phyloP scores from a whole-genome alignment of 2,113 vertebrate species.

The Lepus timidus region DNA sequence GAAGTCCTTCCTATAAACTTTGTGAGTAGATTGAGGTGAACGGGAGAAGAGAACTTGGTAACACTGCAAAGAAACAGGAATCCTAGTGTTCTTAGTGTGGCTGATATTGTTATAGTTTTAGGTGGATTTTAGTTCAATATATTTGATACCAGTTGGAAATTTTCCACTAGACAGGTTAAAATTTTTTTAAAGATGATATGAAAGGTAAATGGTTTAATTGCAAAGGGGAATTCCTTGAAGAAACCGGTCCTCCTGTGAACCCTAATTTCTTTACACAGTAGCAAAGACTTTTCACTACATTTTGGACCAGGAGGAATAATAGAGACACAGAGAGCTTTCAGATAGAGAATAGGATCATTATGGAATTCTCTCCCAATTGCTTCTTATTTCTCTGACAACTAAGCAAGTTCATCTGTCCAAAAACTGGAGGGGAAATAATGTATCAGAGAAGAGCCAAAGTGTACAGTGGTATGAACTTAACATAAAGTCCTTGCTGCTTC shows the following conservation, averaged over 20 bases:
- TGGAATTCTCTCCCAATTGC: constrained; percentile 22
- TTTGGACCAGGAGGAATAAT: background rate
- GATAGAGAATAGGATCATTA: constrained; percentile 26
- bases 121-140: background rate
- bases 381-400: constrained; percentile 59
- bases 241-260: background rate
- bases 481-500: background rate
- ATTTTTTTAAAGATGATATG: background rate
- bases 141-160: background rate
- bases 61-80: background rate
- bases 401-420: background rate
- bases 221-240: background rate
- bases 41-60: background rate
- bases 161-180: background rate
- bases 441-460: background rate
- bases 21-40: background rate
- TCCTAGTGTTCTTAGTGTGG: background rate
- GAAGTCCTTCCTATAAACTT: background rate
- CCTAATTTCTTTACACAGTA: background rate
- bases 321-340: background rate
- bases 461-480: background rate
- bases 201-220: background rate
- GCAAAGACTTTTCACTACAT: background rate
- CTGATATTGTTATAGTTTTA: background rate
- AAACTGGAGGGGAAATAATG: background rate